These are phyloP conservation scores for Nowickia ferox DNA, from an alignment of 2,888 invertebrate genomes.

Conservation along the genomic window DNA sequence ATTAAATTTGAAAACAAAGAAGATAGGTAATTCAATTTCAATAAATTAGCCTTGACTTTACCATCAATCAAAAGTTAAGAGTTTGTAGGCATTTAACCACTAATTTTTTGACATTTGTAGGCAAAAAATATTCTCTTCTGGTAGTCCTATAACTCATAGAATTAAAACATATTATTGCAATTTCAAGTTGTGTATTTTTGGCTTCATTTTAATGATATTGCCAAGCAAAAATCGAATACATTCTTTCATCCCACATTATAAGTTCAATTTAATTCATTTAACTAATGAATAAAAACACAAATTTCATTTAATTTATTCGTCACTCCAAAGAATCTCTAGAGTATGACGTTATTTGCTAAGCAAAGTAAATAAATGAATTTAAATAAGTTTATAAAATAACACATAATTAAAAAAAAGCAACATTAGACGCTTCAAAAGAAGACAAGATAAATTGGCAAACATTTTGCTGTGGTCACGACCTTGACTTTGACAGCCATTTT, in stretches of 20 bases:
- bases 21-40: too few relatives aligned
- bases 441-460: slow-evolving; percentile 51
- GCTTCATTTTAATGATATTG: neutral
- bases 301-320: neutral
- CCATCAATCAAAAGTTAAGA: too few relatives aligned
- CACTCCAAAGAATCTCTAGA: neutral
- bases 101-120: too few relatives aligned
- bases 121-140: too few relatives aligned
- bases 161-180: too few relatives aligned
- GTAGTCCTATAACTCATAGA: too few relatives aligned
- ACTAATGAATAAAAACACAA: neutral
- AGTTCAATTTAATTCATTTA: neutral
- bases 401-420: neutral
- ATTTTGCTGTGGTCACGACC: slow-evolving; percentile 63
- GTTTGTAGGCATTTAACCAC: too few relatives aligned
- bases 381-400: neutral
- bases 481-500: slow-evolving; percentile 64
- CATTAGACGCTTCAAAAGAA: slow-evolving; percentile 1
- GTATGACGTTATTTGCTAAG: slow-evolving; percentile 10
- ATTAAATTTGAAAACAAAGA: too few relatives aligned
- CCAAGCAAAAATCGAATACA: neutral
- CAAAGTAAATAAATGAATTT: neutral
- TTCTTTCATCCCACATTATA: neutral
- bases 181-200: too few relatives aligned
- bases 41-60: too few relatives aligned